These are phyloP conservation scores for Xanthia icteritia DNA, from an alignment of 2,888 invertebrate species.

Conservation along the genomic window DNA sequence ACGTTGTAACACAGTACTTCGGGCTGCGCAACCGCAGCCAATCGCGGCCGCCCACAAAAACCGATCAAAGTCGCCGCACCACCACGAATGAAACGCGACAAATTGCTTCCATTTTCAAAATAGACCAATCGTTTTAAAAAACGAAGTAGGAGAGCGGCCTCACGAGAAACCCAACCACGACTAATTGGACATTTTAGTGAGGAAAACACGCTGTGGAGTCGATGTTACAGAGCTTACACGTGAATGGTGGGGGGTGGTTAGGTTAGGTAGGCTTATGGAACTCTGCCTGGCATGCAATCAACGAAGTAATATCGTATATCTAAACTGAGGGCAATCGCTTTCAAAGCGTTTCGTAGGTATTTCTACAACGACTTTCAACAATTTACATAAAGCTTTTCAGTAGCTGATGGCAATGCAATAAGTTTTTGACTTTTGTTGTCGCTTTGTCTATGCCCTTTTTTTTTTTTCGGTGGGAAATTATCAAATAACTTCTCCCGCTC, in stretches of 20 bases:
- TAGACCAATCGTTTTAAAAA: conserved; percentile 82
- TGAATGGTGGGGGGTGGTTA: neutral
- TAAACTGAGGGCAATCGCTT: neutral
- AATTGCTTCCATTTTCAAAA: conserved; percentile 87
- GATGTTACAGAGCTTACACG: conserved; percentile 17
- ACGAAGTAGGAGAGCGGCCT: conserved; percentile 72
- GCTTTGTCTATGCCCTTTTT: too few species aligned
- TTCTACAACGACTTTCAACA: neutral
- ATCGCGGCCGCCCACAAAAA: conserved; percentile 86
- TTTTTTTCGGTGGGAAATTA: too few species aligned
- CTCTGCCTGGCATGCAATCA: neutral
- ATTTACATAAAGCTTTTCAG: too few species aligned
- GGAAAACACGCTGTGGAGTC: conserved; percentile 20
- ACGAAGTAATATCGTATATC: neutral
- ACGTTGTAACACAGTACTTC: conserved; percentile 73
- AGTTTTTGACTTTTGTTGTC: neutral
- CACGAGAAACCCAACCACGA: conserved; percentile 80
- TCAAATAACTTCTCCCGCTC: too few species aligned
- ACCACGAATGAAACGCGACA: conserved; percentile 85
- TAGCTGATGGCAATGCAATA: neutral
- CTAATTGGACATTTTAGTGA: conserved; percentile 80
- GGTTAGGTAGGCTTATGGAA: neutral
- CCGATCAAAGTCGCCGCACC: conserved; percentile 85
- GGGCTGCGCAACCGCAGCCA: conserved; percentile 74
- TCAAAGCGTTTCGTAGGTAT: too few species aligned